A percentile compares a stretch with the other conserved stretches of the same genome.
Conservation (phyloP, 2,888 invertebrate genomes). For the Cloeon dipterum region DNA sequence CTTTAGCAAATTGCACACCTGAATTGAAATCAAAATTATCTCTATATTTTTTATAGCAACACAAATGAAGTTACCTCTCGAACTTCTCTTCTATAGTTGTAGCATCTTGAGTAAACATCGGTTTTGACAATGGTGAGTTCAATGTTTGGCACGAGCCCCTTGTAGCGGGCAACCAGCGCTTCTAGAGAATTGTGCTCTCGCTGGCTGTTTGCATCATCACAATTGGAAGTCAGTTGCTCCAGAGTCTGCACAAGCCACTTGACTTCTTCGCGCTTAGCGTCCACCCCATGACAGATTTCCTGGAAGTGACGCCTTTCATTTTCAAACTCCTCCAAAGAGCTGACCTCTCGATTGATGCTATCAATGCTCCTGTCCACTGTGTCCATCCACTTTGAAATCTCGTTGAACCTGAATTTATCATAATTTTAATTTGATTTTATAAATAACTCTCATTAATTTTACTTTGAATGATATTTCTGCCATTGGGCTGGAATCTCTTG, state of each 20-base stretch:
- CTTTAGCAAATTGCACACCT: conserved; percentile 30
- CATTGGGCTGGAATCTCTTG: conserved; percentile 80
- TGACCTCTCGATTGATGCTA: conserved; percentile 62
- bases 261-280: conserved; percentile 77
- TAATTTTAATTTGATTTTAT: neutral
- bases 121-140: conserved; percentile 86
- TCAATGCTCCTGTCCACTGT: conserved; percentile 62
- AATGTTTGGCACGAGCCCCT: conserved; percentile 73
- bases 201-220: conserved; percentile 55
- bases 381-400: conserved; percentile 81
- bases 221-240: conserved; percentile 62
- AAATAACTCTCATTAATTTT: neutral
- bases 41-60: neutral
- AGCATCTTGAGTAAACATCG: conserved; percentile 77
- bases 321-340: conserved; percentile 74
- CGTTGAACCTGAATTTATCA: conserved; percentile 32
- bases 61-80: conserved; percentile 35
- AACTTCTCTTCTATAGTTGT: conserved; percentile 73
- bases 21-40: neutral
- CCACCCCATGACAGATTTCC: conserved; percentile 76
- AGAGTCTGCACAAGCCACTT: conserved; percentile 85
- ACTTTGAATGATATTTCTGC: conserved; percentile 15
- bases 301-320: conserved; percentile 73
- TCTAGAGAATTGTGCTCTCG: conserved; percentile 64
- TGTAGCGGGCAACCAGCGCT: conserved; percentile 63